These are phyloP conservation scores for Lacerta agilis DNA, from an alignment of 2,797 vertebrate species.

Conservation along the genomic window DNA sequence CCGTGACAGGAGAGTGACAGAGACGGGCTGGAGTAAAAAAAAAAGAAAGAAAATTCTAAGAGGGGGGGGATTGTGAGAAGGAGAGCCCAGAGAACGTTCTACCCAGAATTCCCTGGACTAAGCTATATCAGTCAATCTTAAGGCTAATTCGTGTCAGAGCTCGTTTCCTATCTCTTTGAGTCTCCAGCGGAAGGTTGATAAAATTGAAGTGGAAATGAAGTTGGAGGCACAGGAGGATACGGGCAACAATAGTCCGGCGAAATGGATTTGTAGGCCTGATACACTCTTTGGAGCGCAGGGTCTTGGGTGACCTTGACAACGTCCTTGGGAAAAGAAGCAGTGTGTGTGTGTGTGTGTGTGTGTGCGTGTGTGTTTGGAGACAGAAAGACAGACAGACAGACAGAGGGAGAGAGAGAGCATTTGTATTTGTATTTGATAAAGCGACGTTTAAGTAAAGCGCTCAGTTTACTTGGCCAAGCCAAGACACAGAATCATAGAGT, in stretches of 20 bases:
- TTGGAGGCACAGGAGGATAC: constrained; percentile 90
- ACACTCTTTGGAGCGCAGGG: constrained; percentile 74
- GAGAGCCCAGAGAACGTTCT: constrained; percentile 74
- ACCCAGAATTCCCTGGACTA: constrained; percentile 85
- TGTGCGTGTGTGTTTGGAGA: too few species aligned
- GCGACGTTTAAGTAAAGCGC: constrained; percentile 40
- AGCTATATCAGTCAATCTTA: constrained; percentile 93
- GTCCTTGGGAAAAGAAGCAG: constrained; percentile 82
- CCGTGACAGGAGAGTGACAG: constrained; percentile 86
- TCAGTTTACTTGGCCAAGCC: not conserved
- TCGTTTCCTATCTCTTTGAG: constrained; percentile 93
- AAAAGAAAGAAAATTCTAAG: constrained; percentile 44
- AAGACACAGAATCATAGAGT: too few species aligned
- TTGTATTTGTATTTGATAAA: constrained; percentile 30
- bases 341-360: constrained; percentile 10
- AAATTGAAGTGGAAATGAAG: constrained; percentile 99
- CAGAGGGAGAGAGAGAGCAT: constrained; percentile 16
- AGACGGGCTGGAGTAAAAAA: constrained; percentile 67
- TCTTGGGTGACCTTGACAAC: constrained; percentile 86
- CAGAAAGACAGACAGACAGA: too few species aligned
- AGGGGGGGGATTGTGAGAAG: not conserved
- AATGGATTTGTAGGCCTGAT: constrained; percentile 81
- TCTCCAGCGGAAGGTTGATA: constrained; percentile 93
- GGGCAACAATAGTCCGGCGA: constrained; percentile 82
- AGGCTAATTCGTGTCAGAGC: constrained; percentile 95